phyloP scores from a whole-genome alignment of 2,113 vertebrate species.

The chimpanzee (Pan troglodytes) region NHGRI_mPanTro3-v2.1_pri NC_072414.2:63896001-63896500 shows the following conservation, averaged over 20 bases:
- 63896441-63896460: too few relatives aligned
- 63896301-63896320: too few relatives aligned
- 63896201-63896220: slow-evolving; percentile 13
- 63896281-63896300: neutral
- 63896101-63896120: neutral
- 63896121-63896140: neutral
- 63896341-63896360: too few relatives aligned
- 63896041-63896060: neutral
- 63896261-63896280: neutral
- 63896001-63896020: neutral
- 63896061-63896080: neutral
- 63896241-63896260: slow-evolving; percentile 1
- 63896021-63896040: neutral
- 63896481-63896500: too few relatives aligned
- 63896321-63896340: too few relatives aligned
- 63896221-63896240: neutral
- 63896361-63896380: too few relatives aligned
- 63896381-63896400: too few relatives aligned
- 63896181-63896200: neutral
- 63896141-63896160: neutral
- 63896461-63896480: too few relatives aligned
- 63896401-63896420: too few relatives aligned
- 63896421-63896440: too few relatives aligned
- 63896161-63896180: neutral
- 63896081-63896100: neutral